Evolutionary conservation across 2,888 invertebrate genomes (phyloP).

Genomic region (Cephus pulcher): DNA sequence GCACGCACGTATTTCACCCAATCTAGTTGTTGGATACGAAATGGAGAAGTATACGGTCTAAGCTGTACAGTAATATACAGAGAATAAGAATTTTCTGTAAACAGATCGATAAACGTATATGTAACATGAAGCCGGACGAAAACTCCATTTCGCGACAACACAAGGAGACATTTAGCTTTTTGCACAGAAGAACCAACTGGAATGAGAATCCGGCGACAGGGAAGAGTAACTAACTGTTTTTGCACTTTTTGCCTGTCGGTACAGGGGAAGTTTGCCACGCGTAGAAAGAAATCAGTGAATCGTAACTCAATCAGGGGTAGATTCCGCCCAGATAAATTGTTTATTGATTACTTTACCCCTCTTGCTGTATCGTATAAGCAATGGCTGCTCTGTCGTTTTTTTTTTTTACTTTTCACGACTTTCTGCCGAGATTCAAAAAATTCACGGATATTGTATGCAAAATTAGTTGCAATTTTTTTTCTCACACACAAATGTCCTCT

Average conservation of each 20-base stretch:
- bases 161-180: not conserved
- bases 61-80: not conserved
- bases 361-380: slow-evolving; percentile 1
- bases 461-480: not conserved
- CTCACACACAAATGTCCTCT: not conserved
- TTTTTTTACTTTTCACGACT: not conserved
- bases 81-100: not conserved
- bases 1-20: not conserved
- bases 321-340: slow-evolving; percentile 23
- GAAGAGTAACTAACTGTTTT: slow-evolving; percentile 21
- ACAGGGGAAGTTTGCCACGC: slow-evolving; percentile 8
- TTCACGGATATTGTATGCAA: not conserved
- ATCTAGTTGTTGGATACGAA: not conserved
- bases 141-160: not conserved
- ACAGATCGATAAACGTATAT: not conserved
- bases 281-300: slow-evolving; percentile 25
- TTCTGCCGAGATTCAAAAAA: not conserved
- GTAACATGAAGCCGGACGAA: not conserved
- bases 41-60: not conserved
- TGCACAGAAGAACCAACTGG: not conserved
- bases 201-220: slow-evolving; percentile 18
- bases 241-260: slow-evolving; percentile 13
- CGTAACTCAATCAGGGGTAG: slow-evolving; percentile 27
- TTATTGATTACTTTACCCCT: slow-evolving; percentile 22
- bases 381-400: not conserved